Base-by-base conservation (phyloP, 2,797 vertebrate species). In the Percopsis omiscomaycus region DNA sequence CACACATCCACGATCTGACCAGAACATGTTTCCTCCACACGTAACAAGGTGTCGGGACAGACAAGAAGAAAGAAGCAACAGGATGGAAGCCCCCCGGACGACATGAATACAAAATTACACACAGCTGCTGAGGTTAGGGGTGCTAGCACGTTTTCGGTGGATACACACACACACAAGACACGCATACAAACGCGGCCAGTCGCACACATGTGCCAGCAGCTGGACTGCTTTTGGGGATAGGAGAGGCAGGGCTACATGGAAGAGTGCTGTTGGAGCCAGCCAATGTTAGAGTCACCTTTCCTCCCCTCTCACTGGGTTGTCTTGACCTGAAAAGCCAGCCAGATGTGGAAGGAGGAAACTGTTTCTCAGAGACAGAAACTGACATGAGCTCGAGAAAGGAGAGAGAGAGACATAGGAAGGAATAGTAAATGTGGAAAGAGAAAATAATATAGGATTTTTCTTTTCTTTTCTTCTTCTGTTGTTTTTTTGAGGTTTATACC, bases 101-200 rank as follows among this genome's bases (percentile, higher is more conserved):
- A 73, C 78, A 77, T 73, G 51, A 71, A 75, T 50, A 60, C 65
- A 32, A 68, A 76, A 84, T 79, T 62, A 64, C 76, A 74, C 65
- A 68, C 86, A 87, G 84, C 84, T 87, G 84, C 76, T 71, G 81
- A 77, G 74, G 66, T 68, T 73, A 61, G 54, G 22, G 65, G 58
- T 28, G 57, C 65, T 13, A 68, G 65, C 65, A 60, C 50, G 64
- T 66, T 68, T 42, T 42, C 29, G 29, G 53, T 32, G 69, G 71
- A 71, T 64, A 64, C 59, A 64, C 56, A 61, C 75, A 60, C 55
- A 72, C 49, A 66, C 57, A 59, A 13, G 12, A 9, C 44, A 4
- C 12, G 45, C 9, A 52, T 16, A n/a, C 1, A 15, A n/a, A 50
- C 12, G 14, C 14, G 14, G n/a, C 54, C 48, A 59, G 51, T n/a